phyloP scores from a whole-genome alignment of 2,797 vertebrate genomes.

The Dermochelys coriacea region DNA sequence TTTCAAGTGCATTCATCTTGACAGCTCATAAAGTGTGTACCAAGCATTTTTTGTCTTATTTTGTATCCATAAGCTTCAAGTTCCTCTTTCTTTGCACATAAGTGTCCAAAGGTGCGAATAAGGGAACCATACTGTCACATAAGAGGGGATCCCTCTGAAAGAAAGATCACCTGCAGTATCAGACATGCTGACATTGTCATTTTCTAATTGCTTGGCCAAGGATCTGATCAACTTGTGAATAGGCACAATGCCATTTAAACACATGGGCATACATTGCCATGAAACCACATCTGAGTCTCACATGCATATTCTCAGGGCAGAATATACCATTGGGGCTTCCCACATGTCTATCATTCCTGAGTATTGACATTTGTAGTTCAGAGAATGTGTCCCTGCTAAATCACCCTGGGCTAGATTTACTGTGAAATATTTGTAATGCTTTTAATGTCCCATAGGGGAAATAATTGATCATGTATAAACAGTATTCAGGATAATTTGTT shows the following conservation, averaged over 20 bases:
- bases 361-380: neutral
- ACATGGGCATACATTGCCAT: neutral
- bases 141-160: neutral
- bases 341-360: neutral
- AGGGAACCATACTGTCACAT: neutral
- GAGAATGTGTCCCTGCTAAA: slow-evolving; percentile 1
- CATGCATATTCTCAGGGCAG: neutral
- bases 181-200: neutral
- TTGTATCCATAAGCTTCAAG: neutral
- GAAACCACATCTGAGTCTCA: neutral
- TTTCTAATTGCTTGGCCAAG: neutral
- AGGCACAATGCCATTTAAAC: neutral
- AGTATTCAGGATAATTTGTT: neutral
- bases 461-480: neutral
- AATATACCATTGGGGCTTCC: neutral
- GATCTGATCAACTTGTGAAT: neutral
- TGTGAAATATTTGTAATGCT: neutral
- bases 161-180: neutral
- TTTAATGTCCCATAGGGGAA: neutral
- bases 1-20: neutral
- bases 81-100: fast-evolving
- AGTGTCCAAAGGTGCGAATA: neutral
- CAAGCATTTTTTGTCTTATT: neutral
- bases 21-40: neutral
- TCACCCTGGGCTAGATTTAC: neutral